A percentile compares a stretch with the other conserved stretches of the same genome.
Evolutionary conservation across 2,113 vertebrate species (phyloP).

Genomic region (Galemys pyrenaicus): DNA sequence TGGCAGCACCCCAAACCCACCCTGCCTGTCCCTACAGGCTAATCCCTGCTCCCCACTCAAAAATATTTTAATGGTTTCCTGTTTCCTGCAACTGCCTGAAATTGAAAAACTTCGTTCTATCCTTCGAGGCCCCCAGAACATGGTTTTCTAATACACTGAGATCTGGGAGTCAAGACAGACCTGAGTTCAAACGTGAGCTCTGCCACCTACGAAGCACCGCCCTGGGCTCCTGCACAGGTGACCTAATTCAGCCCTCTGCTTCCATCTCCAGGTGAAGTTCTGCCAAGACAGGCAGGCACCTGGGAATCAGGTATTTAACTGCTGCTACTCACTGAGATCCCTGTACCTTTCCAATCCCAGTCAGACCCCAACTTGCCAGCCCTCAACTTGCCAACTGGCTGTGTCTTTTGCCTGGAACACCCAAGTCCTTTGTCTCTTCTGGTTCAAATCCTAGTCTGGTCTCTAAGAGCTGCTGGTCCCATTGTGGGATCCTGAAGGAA

Average conservation of each 20-base stretch:
- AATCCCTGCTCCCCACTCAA: conserved; percentile 66
- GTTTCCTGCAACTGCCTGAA: conserved; percentile 65
- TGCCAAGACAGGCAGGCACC: background rate
- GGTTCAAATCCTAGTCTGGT: background rate
- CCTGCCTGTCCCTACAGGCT: conserved; percentile 46
- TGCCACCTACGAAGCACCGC: background rate
- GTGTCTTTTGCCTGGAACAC: background rate
- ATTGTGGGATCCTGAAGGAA: background rate
- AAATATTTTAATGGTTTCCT: conserved; percentile 76
- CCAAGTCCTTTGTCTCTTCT: conserved; percentile 8
- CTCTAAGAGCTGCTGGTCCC: background rate
- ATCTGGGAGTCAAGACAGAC: background rate
- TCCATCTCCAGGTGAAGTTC: background rate
- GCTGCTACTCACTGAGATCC: background rate
- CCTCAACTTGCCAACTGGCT: background rate
- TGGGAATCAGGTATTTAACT: background rate
- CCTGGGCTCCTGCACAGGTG: background rate
- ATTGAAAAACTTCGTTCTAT: conserved; percentile 33
- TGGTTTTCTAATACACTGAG: background rate
- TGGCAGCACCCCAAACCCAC: conserved; percentile 75
- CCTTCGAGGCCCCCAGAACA: background rate
- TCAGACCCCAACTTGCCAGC: background rate
- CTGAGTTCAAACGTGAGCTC: conserved; percentile 45
- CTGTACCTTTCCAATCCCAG: background rate
- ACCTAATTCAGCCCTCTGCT: background rate